Evolutionary conservation across 2,888 invertebrate species (phyloP).

Genomic region (Drosophila atripex): DNA sequence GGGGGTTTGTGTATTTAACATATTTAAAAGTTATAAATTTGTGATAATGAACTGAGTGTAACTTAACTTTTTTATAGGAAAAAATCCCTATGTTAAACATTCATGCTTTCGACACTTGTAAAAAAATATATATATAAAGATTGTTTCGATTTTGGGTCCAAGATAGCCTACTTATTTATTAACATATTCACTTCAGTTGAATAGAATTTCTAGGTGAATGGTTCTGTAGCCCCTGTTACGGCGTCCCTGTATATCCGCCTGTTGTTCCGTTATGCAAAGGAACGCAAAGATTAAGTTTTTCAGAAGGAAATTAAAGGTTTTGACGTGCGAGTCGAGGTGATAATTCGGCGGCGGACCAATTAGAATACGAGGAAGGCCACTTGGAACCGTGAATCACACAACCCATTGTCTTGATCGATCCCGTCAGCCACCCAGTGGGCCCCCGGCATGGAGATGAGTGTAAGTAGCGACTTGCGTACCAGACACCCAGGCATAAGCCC

Average conservation of each 20-base stretch:
- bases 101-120: not conserved
- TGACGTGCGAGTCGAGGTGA: conserved; percentile 45
- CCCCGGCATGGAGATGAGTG: conserved; percentile 79
- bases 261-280: conserved; percentile 62
- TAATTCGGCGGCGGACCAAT: conserved; percentile 65
- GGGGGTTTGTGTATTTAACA: not conserved
- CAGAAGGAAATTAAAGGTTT: conserved; percentile 8
- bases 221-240: not conserved
- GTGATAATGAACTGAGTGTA: not conserved
- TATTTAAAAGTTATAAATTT: not conserved
- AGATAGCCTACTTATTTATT: not conserved
- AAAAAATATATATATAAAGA: not conserved
- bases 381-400: conserved; percentile 53
- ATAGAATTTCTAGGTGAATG: not conserved
- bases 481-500: conserved; percentile 27
- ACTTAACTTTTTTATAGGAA: too few relatives aligned
- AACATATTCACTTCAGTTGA: not conserved
- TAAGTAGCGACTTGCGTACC: conserved; percentile 62
- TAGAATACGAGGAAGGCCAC: conserved; percentile 57
- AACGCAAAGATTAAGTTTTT: conserved; percentile 1
- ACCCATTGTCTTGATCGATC: conserved; percentile 41
- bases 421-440: conserved; percentile 34
- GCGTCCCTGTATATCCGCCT: conserved; percentile 16
- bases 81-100: too few relatives aligned
- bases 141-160: not conserved